Percentiles rank a stretch among this genome's conserved stretches.
These are phyloP conservation scores for Athene noctua DNA, from an alignment of 2,113 vertebrate species.

Conservation along the genomic window DNA sequence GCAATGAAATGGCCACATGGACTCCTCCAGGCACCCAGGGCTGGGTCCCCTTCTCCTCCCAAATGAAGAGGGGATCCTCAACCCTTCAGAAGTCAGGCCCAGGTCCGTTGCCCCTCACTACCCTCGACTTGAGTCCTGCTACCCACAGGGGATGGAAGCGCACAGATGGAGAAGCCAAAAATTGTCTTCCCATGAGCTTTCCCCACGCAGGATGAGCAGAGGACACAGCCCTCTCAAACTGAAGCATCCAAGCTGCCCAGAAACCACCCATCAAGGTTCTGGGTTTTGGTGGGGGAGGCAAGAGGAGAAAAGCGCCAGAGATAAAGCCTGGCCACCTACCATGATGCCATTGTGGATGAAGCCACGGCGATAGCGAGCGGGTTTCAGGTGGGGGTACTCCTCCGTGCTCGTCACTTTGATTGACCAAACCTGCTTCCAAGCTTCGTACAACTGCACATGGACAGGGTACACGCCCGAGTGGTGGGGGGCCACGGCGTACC, in stretches of 20 bases:
- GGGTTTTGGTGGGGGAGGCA: background rate
- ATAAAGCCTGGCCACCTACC: conserved; percentile 64
- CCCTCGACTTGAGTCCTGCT: background rate
- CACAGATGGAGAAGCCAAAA: background rate
- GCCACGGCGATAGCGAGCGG: conserved; percentile 90
- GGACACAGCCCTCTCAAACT: background rate
- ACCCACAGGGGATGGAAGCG: background rate
- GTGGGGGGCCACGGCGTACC: conserved; percentile 95
- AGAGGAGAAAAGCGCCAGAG: background rate
- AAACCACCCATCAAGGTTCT: accelerated
- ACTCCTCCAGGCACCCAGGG: background rate
- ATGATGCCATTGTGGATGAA: conserved; percentile 95
- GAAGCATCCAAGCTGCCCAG: background rate
- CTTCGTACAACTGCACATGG: conserved; percentile 92
- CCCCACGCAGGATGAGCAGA: background rate
- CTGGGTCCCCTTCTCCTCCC: background rate
- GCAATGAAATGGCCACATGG: background rate
- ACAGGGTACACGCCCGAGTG: conserved; percentile 96
- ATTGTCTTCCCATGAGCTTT: background rate
- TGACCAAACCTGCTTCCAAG: conserved; percentile 96
- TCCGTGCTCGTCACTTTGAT: conserved; percentile 97
- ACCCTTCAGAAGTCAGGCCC: background rate
- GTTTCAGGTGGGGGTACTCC: conserved; percentile 97
- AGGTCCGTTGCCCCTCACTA: background rate
- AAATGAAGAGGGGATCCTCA: background rate